A percentile compares a stretch with the other conserved stretches of the same genome.
phyloP scores from a whole-genome alignment of 2,113 vertebrate genomes.

The Arizona elegans region DNA sequence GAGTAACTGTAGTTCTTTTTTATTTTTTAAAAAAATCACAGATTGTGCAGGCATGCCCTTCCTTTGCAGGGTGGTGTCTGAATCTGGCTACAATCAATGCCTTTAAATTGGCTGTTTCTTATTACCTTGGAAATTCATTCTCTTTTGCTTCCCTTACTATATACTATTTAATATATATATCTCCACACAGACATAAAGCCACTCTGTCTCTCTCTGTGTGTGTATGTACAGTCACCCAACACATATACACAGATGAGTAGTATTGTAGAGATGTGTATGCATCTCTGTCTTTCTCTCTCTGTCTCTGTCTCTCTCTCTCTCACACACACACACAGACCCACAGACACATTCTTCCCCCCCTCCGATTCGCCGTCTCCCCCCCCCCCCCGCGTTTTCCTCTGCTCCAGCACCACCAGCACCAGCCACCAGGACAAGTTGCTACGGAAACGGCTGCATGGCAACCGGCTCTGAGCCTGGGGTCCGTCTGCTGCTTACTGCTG shows the following conservation, averaged over 20 bases:
- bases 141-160: background rate
- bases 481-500: slow-evolving; percentile 52
- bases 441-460: slow-evolving; percentile 99
- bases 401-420: slow-evolving; percentile 75
- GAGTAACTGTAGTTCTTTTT: background rate
- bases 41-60: background rate
- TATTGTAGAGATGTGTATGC: background rate
- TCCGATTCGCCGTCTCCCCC: background rate
- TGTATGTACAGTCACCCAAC: background rate
- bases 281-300: background rate
- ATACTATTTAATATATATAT: no score
- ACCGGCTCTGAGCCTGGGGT: slow-evolving; percentile 92
- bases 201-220: no score
- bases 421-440: slow-evolving; percentile 89
- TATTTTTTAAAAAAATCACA: background rate
- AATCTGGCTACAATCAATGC: background rate
- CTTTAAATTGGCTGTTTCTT: background rate
- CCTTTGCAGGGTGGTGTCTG: background rate
- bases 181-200: no score
- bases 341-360: background rate
- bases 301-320: no score
- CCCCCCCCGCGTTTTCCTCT: background rate
- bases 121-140: background rate
- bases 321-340: background rate
- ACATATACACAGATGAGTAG: background rate